Conservation (phyloP, 2,888 invertebrate species). For the Dyspetes luteomarginatus region DNA sequence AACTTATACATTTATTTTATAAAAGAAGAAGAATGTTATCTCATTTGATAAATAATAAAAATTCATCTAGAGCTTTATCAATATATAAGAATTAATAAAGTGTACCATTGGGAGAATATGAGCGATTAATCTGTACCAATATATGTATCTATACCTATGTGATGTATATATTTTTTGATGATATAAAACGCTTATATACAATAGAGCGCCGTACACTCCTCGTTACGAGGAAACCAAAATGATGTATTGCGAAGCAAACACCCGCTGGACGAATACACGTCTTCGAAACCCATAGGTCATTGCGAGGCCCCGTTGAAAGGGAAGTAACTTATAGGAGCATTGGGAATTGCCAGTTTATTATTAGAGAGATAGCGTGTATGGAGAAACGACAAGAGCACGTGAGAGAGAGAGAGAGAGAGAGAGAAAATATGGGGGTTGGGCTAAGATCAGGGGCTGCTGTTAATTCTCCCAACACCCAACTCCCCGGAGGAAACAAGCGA, state of each 20-base stretch:
- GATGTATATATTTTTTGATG: too few species aligned
- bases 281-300: constrained; percentile 79
- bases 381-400: constrained; percentile 65
- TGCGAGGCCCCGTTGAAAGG: constrained; percentile 80
- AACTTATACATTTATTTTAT: neutral
- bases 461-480: constrained; percentile 81
- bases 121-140: neutral
- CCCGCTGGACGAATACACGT: constrained; percentile 76
- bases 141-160: too few species aligned
- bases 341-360: constrained; percentile 84
- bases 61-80: neutral
- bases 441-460: constrained; percentile 81
- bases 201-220: neutral
- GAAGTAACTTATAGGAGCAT: constrained; percentile 83
- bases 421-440: constrained; percentile 49
- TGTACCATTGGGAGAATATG: neutral
- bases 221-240: constrained; percentile 9
- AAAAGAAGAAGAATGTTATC: neutral
- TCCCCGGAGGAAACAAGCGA: constrained; percentile 79
- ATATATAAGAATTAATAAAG: neutral
- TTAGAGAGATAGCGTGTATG: constrained; percentile 82
- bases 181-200: neutral
- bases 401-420: neutral
- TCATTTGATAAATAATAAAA: neutral
- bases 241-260: constrained; percentile 61